phyloP scores from a whole-genome alignment of 2,888 invertebrate genomes.

The Brenthis daphne region DNA sequence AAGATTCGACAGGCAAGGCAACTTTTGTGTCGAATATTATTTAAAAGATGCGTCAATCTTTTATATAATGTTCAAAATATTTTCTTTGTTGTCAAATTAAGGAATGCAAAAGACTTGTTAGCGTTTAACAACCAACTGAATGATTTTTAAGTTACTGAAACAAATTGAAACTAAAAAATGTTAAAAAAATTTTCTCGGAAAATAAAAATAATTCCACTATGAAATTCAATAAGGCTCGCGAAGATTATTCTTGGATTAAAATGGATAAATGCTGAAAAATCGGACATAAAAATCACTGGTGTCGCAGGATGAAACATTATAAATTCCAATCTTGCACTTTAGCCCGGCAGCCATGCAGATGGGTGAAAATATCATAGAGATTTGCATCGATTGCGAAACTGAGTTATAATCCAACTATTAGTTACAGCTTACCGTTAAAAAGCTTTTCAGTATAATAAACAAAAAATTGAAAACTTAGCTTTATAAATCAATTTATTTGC shows the following conservation, averaged over 20 bases:
- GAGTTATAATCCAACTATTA: conserved; percentile 72
- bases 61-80: conserved; percentile 6
- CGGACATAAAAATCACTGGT: conserved; percentile 47
- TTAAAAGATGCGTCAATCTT: conserved; percentile 16
- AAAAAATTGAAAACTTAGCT: not conserved
- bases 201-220: not conserved
- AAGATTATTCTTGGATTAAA: conserved; percentile 6
- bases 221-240: conserved; percentile 8
- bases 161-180: no score
- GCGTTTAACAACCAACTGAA: not conserved
- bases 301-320: conserved; percentile 58
- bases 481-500: not conserved
- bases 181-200: not conserved
- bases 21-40: conserved; percentile 23
- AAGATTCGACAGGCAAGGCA: conserved; percentile 16
- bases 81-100: conserved; percentile 9
- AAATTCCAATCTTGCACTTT: conserved; percentile 72
- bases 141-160: no score
- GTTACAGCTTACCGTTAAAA: conserved; percentile 54
- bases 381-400: conserved; percentile 70
- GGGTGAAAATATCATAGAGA: conserved; percentile 61
- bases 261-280: conserved; percentile 15
- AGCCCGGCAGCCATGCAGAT: conserved; percentile 65
- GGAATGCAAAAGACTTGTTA: not conserved
- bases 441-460: not conserved